These are phyloP conservation scores for Drosophila leonis DNA, from an alignment of 2,888 invertebrate genomes.

Conservation along the genomic window DNA sequence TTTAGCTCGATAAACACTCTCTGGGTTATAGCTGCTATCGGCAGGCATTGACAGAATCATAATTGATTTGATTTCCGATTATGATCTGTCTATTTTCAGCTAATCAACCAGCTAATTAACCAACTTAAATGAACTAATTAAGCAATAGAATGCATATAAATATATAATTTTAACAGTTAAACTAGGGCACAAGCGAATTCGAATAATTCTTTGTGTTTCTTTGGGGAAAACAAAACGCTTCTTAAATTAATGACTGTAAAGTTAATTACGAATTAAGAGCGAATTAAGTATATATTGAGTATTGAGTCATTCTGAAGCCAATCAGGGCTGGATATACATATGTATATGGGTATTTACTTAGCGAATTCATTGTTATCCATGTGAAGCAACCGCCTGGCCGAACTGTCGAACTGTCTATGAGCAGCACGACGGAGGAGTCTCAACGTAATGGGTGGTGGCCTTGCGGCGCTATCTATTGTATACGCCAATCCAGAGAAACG, in stretches of 20 bases:
- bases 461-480: slow-evolving; percentile 79
- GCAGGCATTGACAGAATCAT: slow-evolving; percentile 12
- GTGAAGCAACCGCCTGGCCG: not conserved
- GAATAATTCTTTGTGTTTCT: slow-evolving; percentile 35
- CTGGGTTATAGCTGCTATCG: not conserved
- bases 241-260: slow-evolving; percentile 55
- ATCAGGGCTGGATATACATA: not conserved
- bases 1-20: not conserved
- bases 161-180: slow-evolving; percentile 24
- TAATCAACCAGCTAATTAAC: slow-evolving; percentile 44
- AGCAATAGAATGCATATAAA: slow-evolving; percentile 48
- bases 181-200: slow-evolving; percentile 28
- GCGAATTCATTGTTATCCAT: slow-evolving; percentile 18
- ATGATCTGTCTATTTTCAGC: slow-evolving; percentile 36
- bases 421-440: slow-evolving; percentile 56
- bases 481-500: slow-evolving; percentile 51
- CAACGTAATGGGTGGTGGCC: slow-evolving; percentile 84
- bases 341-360: not conserved
- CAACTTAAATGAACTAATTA: slow-evolving; percentile 24
- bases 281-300: slow-evolving; percentile 11
- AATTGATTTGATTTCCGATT: slow-evolving; percentile 21
- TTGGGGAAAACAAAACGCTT: slow-evolving; percentile 67
- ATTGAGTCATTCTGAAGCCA: not conserved
- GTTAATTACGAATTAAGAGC: slow-evolving; percentile 11
- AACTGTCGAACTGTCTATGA: slow-evolving; percentile 23